Evolutionary conservation across 2,797 vertebrate species (phyloP), one percentile per base, ranked within the genome.

Genomic region (Neoniphon sammara): DNA sequence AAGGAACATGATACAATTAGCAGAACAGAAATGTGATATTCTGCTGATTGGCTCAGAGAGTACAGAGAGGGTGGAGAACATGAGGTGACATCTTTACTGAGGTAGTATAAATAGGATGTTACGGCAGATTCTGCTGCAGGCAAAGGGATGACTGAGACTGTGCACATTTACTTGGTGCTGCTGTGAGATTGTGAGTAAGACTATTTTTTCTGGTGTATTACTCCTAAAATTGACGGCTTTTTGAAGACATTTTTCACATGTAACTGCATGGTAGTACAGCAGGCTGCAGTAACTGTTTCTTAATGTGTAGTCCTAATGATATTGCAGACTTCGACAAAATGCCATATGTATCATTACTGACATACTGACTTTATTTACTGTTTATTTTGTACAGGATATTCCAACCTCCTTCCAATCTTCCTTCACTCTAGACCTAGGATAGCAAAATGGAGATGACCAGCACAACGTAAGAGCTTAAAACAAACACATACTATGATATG

Each of bases 21-120:
- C 34, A 21, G 14, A 30, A 47, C 23, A 63, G 8, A 65, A n/a
- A 77, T 23, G 17, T 10, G 62, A 25, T 4, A n/a, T 30, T 36
- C 10, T 20, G 21, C 66, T 86, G 78, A 87, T 86, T 91, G 87
- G 89, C 79, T 71, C 39, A 66, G 31, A 72, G 65, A 50, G 54
- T 27, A 27, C 8, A 7, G 60, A 44, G 66, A 65, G 82, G 90
- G 87, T 1, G 86, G 87, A 50, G 85, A 39, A 1, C 18, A 57
- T 49, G 25, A 65, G 39, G 64, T 78, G 77, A 72, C 72, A 46
- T 42, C 12, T 18, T 44, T 50, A 55, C 75, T 69, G 64, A 78
- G 71, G 60, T 54, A 34, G 70, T 88, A 91, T 90, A 91, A 91
- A 91, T 89, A 89, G 78, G 69, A 73, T 21, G 55, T 17, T 20